Conservation (phyloP, 2,888 invertebrate species). For the Crossocerus cetratus region DNA sequence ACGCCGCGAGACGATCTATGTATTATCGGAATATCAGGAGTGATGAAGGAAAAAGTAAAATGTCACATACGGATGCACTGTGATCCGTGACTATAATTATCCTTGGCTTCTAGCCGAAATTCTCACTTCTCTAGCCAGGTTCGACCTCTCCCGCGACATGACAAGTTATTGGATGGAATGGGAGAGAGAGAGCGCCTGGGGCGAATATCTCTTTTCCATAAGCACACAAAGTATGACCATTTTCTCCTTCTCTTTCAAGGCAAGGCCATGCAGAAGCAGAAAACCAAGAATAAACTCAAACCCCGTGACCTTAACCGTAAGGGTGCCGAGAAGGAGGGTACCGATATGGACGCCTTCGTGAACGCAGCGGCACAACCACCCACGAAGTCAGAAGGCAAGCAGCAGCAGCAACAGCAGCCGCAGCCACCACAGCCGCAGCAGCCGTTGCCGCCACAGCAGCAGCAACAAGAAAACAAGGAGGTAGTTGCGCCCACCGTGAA, state of each 20-base stretch:
- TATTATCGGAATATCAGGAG: conserved; percentile 11
- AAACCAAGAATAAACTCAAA: conserved; percentile 78
- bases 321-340: conserved; percentile 81
- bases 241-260: conserved; percentile 55
- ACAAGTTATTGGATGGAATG: conserved; percentile 12
- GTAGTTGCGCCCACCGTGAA: conserved; percentile 27
- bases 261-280: conserved; percentile 77
- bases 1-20: background rate
- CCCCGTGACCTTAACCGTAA: conserved; percentile 79
- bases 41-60: conserved; percentile 48
- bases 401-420: background rate
- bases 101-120: conserved; percentile 66
- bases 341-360: conserved; percentile 81
- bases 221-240: too few relatives aligned
- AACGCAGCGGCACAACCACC: conserved; percentile 54
- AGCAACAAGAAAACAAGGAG: conserved; percentile 51
- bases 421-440: background rate
- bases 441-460: conserved; percentile 5
- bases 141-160: conserved; percentile 42
- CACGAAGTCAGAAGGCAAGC: conserved; percentile 56
- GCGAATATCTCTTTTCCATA: too few relatives aligned
- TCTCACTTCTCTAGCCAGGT: conserved; percentile 65
- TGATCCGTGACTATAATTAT: conserved; percentile 68
- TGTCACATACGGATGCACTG: conserved; percentile 55
- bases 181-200: too few relatives aligned